These are phyloP conservation scores for Camponotus fellah DNA, from an alignment of 2,888 invertebrate genomes.

Conservation along the genomic window DNA sequence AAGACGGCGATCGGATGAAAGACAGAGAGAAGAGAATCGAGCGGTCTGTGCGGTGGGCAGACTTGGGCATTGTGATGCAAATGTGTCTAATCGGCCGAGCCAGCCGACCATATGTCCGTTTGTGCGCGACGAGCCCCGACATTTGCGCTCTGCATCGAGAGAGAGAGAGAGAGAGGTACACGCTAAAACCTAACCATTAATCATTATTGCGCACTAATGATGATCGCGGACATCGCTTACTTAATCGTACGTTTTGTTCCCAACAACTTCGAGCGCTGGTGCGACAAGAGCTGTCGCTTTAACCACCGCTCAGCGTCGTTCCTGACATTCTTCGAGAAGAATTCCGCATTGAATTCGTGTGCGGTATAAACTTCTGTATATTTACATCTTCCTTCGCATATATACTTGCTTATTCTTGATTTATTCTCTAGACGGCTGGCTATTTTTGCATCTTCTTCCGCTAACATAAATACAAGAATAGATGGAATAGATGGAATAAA, in stretches of 20 bases:
- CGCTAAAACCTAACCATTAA: constrained; percentile 78
- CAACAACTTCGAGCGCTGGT: not conserved
- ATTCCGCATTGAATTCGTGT: not conserved
- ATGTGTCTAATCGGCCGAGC: constrained; percentile 85
- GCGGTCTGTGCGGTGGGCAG: constrained; percentile 77
- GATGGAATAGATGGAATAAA: not conserved
- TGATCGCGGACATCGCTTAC: constrained; percentile 79
- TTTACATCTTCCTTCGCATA: not conserved
- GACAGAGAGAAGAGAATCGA: constrained; percentile 52
- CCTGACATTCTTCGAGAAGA: not conserved
- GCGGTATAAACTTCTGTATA: not conserved
- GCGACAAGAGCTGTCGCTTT: constrained; percentile 23
- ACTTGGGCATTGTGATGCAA: constrained; percentile 84
- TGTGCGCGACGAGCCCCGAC: constrained; percentile 69
- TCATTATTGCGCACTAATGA: constrained; percentile 82
- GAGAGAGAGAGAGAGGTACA: constrained; percentile 63
- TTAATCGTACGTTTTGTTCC: constrained; percentile 73
- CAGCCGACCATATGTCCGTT: constrained; percentile 85
- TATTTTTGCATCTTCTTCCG: not conserved
- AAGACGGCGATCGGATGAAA: constrained; percentile 56
- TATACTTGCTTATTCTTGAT: not conserved
- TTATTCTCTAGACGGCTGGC: not conserved
- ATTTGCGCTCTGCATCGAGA: constrained; percentile 66
- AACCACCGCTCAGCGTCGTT: not conserved
- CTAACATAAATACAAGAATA: not conserved